These are phyloP conservation scores for Melospiza melodia DNA, from an alignment of 2,113 vertebrate genomes.

Conservation along the genomic window DNA sequence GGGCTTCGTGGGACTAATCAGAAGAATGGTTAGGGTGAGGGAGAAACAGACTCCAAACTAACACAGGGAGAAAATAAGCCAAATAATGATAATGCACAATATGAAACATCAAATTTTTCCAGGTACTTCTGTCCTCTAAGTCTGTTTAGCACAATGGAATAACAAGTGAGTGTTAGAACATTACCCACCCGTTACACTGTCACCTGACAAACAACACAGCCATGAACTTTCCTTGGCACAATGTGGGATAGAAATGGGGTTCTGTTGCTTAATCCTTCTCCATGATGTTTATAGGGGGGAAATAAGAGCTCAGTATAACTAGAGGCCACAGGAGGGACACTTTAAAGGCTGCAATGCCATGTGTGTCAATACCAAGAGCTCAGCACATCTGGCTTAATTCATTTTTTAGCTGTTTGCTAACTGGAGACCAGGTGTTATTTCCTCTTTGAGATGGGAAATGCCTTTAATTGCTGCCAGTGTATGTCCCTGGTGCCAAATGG, in stretches of 20 bases:
- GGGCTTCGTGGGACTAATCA: background rate
- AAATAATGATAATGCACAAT: background rate
- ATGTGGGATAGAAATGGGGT: background rate
- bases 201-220: background rate
- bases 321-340: constrained; percentile 36
- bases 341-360: constrained; percentile 38
- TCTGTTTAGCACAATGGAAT: background rate
- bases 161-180: background rate
- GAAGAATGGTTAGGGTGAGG: background rate
- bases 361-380: constrained; percentile 33
- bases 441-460: constrained; percentile 26
- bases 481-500: background rate
- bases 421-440: constrained; percentile 56
- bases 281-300: constrained; percentile 48
- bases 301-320: constrained; percentile 41
- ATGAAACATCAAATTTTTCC: background rate
- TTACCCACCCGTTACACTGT: background rate
- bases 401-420: constrained; percentile 57
- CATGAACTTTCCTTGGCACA: background rate
- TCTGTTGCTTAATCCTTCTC: background rate
- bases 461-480: background rate
- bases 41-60: background rate
- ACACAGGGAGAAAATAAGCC: background rate
- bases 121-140: background rate
- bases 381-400: constrained; percentile 49